These are phyloP conservation scores for Helogale parvula DNA, from an alignment of 2,113 vertebrate genomes.

Conservation along the genomic window DNA sequence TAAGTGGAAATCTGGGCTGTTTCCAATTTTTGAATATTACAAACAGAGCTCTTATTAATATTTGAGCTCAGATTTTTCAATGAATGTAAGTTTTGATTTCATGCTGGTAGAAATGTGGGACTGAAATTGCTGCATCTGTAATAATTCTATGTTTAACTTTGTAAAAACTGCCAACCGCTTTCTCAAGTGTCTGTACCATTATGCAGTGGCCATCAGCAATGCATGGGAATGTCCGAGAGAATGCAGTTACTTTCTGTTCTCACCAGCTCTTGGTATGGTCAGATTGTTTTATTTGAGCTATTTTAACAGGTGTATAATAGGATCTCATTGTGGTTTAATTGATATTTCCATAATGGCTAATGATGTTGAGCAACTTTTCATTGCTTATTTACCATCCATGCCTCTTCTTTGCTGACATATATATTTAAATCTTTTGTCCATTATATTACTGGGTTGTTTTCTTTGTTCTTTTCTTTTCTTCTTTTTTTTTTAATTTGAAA, in stretches of 20 bases:
- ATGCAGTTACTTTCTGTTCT: background rate
- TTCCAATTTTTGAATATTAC: background rate
- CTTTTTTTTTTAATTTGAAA: no score
- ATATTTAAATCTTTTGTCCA: background rate
- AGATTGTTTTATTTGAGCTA: background rate
- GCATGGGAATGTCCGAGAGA: background rate
- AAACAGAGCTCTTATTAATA: background rate
- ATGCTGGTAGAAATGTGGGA: background rate
- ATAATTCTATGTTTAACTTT: constrained; percentile 46
- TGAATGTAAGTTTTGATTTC: constrained; percentile 27
- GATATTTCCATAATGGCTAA: background rate
- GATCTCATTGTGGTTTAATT: background rate
- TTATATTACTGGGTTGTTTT: background rate
- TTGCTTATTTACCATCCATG: constrained; percentile 2
- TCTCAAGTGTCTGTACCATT: background rate
- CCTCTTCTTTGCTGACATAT: background rate
- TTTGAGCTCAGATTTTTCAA: constrained; percentile 24
- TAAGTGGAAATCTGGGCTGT: background rate
- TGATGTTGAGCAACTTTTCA: background rate
- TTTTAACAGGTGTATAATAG: background rate
- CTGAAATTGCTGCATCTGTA: background rate
- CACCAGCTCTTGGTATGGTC: background rate
- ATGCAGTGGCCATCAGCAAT: background rate
- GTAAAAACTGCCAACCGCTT: background rate
- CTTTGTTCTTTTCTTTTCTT: background rate